A percentile compares a stretch with the other conserved stretches of the same genome.
Evolutionary conservation across 2,113 vertebrate species (phyloP).

Genomic region (Artemisiospiza belli): DNA sequence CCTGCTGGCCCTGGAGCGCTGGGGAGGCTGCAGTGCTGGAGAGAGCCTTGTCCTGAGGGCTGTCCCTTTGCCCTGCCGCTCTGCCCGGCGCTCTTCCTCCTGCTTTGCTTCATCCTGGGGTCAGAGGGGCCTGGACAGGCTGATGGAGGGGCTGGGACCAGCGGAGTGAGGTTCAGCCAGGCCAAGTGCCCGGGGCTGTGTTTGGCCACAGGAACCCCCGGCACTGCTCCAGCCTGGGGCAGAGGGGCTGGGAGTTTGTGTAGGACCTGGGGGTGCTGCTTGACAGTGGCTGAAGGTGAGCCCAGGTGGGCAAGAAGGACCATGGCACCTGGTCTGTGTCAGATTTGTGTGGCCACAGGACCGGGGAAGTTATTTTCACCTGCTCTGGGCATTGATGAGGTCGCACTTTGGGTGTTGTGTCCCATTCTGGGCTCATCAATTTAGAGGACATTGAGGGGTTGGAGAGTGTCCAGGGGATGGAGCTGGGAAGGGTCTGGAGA

Average conservation of each 20-base stretch:
- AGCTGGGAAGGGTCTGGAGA: not conserved
- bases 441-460: fast-evolving
- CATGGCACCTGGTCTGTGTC: fast-evolving
- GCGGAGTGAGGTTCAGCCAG: fast-evolving
- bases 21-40: not conserved
- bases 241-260: not conserved
- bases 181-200: fast-evolving
- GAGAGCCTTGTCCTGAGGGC: not conserved
- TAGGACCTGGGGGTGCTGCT: not conserved
- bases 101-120: fast-evolving
- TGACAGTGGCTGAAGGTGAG: not conserved
- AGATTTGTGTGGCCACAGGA: fast-evolving
- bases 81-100: not conserved
- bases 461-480: too few species aligned
- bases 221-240: not conserved
- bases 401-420: fast-evolving
- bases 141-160: not conserved
- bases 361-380: fast-evolving
- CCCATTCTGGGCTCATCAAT: fast-evolving
- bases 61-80: fast-evolving
- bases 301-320: not conserved
- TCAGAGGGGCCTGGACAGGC: too few species aligned
- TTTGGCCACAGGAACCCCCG: fast-evolving
- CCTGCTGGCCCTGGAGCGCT: not conserved
- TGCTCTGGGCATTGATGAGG: not conserved